Evolutionary conservation across 35 echinoderm and acorn worm species (phyloP), one percentile per base, ranked within the genome.

Genomic region (Amphiura filiformis): DNA sequence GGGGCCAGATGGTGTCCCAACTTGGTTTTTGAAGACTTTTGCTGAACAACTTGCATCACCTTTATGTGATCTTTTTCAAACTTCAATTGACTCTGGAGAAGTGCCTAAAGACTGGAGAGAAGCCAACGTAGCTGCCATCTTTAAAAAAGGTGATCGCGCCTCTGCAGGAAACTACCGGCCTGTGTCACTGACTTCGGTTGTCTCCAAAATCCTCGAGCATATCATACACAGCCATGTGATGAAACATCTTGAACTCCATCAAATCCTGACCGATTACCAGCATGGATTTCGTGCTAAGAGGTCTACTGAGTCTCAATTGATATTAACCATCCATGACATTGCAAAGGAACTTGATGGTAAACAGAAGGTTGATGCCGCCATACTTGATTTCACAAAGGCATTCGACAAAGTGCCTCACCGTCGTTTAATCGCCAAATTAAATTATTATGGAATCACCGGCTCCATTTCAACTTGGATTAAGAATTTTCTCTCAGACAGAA

Each of bases 381-480:
- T 89, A 1, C 37, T 77, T 64, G 89, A 91, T 44, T 91, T 91
- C 79, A 75, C 77, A 15, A 87, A 92, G 77, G 90, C 78, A 13
- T 92, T 92, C 41, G 65, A 92, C 40, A 87, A 82, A 35, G 90
- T 87, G 13, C 90, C 85, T 0, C 77, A 91, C 56, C 42, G 39
- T 35, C 81, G 35, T 47, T 44, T 88, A 1, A 36, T 88, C 26
- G 38, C 37, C 22, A 88, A 81, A 57, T 35, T 88, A 17, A 80
- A 80, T 34, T 76, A 88, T 38, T 88, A 80, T 88, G 87, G 87
- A 28, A 88, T 81, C 18, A 80, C 32, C 11, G 87, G 77, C 20
- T 0, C 76, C 1, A 23, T 81, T 28, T 39, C 49, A 32, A 84
- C 56, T 26, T 90, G 88, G 80, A 84, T 90, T 34, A 84, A 35